A percentile compares a stretch with the other conserved stretches of the same genome.
These are phyloP conservation scores for Odontophorus gujanensis DNA, from an alignment of 2,113 vertebrate species.

Conservation along the genomic window DNA sequence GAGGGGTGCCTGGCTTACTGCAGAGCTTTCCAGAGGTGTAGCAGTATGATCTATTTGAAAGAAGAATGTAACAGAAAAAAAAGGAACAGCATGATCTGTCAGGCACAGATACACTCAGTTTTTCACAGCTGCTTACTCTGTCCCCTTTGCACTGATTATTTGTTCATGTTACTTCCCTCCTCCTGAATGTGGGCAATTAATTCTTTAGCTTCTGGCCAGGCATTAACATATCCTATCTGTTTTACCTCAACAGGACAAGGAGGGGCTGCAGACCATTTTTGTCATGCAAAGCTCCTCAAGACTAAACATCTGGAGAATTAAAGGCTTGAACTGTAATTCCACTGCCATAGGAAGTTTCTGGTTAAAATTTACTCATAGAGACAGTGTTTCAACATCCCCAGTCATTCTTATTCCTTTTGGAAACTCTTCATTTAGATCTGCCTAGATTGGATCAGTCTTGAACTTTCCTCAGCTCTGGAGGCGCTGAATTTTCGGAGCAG, in stretches of 20 bases:
- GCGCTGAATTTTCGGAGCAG: not conserved
- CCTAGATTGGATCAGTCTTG: not conserved
- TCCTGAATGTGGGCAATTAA: not conserved
- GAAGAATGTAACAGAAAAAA: not conserved
- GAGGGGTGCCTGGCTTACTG: not conserved
- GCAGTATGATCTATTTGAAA: not conserved
- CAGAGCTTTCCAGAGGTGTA: conserved; percentile 33
- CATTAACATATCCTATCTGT: not conserved
- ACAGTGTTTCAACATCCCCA: not conserved
- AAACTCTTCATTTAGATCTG: not conserved
- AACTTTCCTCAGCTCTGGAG: not conserved
- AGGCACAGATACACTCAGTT: not conserved
- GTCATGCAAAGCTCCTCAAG: not conserved
- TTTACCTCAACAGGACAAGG: not conserved
- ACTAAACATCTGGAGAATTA: not conserved
- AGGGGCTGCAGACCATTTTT: not conserved
- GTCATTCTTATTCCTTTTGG: not conserved
- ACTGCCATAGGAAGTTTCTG: not conserved
- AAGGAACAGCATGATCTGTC: conserved; percentile 10
- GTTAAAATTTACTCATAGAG: not conserved
- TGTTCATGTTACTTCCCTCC: not conserved
- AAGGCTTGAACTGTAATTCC: not conserved
- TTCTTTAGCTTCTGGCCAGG: not conserved
- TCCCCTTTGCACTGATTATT: not conserved
- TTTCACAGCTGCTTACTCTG: not conserved